Base-by-base conservation (phyloP, 2,888 invertebrate genomes). In the Ypsolopha scabrella region DNA sequence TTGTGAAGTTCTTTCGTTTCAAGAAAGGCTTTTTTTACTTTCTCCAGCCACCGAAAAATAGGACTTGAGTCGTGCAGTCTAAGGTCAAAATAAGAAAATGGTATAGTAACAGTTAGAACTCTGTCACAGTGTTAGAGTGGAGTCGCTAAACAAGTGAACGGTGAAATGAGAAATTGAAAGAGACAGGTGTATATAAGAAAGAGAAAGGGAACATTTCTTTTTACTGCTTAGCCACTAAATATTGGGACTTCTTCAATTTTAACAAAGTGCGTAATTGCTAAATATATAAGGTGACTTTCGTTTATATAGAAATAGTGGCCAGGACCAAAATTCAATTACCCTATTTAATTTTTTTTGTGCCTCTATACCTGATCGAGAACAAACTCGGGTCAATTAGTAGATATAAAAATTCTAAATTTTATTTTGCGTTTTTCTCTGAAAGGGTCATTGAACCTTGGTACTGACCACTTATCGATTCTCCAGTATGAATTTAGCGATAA, bases 101-200 rank as follows among this genome's bases (percentile, higher is more conserved):
- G 6, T 36, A 48, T 51, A 52, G 41, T 54, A 35, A 14, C 35
- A 48, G 54, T 50, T 64, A 60, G 68, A 68, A 80, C 82, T 68
- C 60, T 61, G 71, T 78, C 72, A 60, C 53, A 68, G 53, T 75
- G 60, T 24, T 24, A 70, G 57, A 55, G 53, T 51, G 52, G 58
- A 80, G 72, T 80, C 62, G 86, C 82, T 86, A 85, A 86, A 80
- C 86, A 77, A 82, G 85, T 83, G 85, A 86, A 81, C 85, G 86
- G 86, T 83, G 85, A 85, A 85, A 85, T 81, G 81, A 80, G 82
- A 83, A 85, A 85, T 83, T 80, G 79, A 77, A 74, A 70, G 75
- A 78, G 80, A 85, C 65, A 65, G 71, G 63, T 64, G 60, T 69
- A 68, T 61, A 68, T 62, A 53, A 52, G 79, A 83, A 54, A 55